phyloP scores from a whole-genome alignment of 2,113 vertebrate genomes.

The Chloebia gouldiae region DNA sequence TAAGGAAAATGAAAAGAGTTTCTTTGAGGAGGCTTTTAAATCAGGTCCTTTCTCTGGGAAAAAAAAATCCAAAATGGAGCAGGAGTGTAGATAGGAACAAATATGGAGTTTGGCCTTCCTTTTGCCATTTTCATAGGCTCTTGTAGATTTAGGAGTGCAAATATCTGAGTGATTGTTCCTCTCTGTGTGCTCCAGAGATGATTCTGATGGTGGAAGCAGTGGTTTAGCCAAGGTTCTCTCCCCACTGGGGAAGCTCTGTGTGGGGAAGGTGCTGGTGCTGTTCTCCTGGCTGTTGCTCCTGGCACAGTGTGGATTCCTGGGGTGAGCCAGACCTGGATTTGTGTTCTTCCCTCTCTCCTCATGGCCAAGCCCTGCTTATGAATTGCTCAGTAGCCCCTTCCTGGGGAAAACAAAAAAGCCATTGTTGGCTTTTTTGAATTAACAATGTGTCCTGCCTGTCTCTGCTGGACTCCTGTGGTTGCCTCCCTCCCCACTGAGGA shows the following conservation, averaged over 20 bases:
- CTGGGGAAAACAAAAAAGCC: neutral
- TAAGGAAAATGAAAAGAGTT: neutral
- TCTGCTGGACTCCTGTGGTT: neutral
- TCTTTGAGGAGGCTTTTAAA: neutral
- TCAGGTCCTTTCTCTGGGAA: neutral
- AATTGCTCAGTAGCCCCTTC: neutral
- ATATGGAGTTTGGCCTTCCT: neutral
- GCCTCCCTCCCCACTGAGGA: neutral
- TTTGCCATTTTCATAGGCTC: neutral
- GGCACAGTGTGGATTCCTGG: neutral
- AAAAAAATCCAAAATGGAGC: neutral
- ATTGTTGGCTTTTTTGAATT: neutral
- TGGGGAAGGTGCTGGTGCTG: neutral
- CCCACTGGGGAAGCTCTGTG: fast-evolving
- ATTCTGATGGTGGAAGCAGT: neutral
- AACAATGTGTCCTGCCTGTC: neutral
- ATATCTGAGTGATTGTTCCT: neutral
- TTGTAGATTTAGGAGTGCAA: neutral
- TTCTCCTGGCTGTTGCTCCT: neutral
- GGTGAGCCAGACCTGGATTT: neutral
- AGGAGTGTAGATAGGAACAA: neutral
- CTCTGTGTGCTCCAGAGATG: neutral
- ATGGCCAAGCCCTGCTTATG: neutral
- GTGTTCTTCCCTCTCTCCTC: neutral
- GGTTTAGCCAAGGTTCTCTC: neutral